These are phyloP conservation scores for Platygyra sinensis DNA, from an alignment of 64 coral and sea anemone genomes.

Conservation along the genomic window DNA sequence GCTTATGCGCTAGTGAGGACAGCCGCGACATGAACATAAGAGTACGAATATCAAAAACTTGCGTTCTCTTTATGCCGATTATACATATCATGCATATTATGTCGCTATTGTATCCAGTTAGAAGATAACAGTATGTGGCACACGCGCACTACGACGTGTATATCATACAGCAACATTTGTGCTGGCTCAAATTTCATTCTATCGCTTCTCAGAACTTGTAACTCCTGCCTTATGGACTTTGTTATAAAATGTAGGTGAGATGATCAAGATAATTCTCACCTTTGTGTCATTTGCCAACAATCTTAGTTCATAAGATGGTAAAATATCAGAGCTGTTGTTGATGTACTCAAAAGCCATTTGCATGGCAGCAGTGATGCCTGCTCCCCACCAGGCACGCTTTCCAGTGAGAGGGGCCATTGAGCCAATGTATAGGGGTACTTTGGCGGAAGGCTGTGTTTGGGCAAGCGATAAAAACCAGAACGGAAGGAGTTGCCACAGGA, in stretches of 20 bases:
- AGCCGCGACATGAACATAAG: no score
- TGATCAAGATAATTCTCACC: slow-evolving; percentile 8
- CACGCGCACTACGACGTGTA: no score
- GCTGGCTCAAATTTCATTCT: no score
- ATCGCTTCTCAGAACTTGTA: no score
- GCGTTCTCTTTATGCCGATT: no score
- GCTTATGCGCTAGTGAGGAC: no score
- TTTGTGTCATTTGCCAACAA: slow-evolving; percentile 55
- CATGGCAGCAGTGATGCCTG: slow-evolving; percentile 73
- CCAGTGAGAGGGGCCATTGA: slow-evolving; percentile 76
- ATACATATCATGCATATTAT: no score
- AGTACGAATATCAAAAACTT: no score
- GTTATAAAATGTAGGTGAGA: background rate
- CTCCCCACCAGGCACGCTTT: slow-evolving; percentile 66
- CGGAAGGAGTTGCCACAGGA: background rate
- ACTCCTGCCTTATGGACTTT: background rate
- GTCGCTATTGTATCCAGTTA: no score
- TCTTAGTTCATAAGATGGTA: slow-evolving; percentile 43
- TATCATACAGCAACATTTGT: no score
- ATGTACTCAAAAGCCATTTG: slow-evolving; percentile 81
- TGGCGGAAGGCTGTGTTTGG: background rate
- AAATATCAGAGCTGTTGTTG: slow-evolving; percentile 67
- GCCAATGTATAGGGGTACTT: slow-evolving; percentile 66
- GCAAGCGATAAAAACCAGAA: background rate
- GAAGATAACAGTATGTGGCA: no score